Evolutionary conservation across 2,888 invertebrate genomes (phyloP).

Genomic region (Drosophila koepferae): DNA sequence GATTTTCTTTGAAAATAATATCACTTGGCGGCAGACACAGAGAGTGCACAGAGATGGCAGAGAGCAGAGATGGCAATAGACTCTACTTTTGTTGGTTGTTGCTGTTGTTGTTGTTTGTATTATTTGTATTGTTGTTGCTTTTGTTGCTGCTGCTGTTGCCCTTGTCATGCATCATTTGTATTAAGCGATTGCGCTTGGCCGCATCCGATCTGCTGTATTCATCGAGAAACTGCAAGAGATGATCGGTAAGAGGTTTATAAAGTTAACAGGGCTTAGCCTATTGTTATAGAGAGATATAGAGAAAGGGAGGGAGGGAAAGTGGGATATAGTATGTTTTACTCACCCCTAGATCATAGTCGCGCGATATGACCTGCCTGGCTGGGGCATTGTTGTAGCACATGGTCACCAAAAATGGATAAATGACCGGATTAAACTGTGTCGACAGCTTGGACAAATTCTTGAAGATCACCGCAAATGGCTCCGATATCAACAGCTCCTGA

Average conservation of each 20-base stretch:
- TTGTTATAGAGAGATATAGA: neutral
- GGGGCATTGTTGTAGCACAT: conserved; percentile 83
- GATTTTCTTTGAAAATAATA: conserved; percentile 79
- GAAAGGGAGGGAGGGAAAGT: neutral
- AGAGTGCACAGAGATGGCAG: conserved; percentile 23
- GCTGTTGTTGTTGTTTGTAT: conserved; percentile 12
- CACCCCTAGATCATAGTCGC: conserved; percentile 84
- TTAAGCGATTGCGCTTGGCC: conserved; percentile 83
- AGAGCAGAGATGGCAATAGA: neutral
- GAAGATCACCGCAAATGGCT: conserved; percentile 84
- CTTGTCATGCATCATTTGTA: conserved; percentile 61
- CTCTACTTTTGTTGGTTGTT: conserved; percentile 21
- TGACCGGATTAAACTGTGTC: conserved; percentile 83
- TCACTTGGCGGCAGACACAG: conserved; percentile 57
- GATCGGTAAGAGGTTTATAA: conserved; percentile 13
- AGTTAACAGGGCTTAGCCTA: conserved; percentile 2
- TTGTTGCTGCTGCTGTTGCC: conserved; percentile 27
- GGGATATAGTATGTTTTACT: conserved; percentile 51
- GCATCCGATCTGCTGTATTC: conserved; percentile 84
- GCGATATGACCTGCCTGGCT: conserved; percentile 83
- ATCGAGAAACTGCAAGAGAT: conserved; percentile 79
- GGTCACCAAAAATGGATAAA: conserved; percentile 85
- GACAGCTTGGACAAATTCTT: conserved; percentile 84
- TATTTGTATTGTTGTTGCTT: conserved; percentile 12
- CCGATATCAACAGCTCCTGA: conserved; percentile 84